Percentiles rank a stretch among this genome's conserved stretches.
These are phyloP conservation scores for Gorsachius goisagi DNA, from an alignment of 2,113 vertebrate species.

Conservation along the genomic window DNA sequence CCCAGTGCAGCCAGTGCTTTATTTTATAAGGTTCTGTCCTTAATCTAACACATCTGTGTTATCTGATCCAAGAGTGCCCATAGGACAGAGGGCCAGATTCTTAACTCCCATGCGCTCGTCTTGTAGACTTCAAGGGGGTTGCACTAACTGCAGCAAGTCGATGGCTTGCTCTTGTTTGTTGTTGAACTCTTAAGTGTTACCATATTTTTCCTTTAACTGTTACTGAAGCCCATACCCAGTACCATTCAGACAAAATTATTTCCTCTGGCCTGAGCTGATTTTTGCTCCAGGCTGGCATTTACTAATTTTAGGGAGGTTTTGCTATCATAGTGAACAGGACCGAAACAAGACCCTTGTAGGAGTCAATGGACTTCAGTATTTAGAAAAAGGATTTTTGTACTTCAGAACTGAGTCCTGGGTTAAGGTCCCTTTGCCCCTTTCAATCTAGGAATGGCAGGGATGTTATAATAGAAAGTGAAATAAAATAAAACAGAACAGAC, in stretches of 20 bases:
- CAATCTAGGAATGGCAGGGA: not conserved
- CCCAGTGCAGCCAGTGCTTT: not conserved
- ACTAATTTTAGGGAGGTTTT: slow-evolving; percentile 10
- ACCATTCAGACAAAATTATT: not conserved
- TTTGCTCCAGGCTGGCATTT: slow-evolving; percentile 7
- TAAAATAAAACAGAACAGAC: not conserved
- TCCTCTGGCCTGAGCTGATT: not conserved
- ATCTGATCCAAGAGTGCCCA: slow-evolving; percentile 34
- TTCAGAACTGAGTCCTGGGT: not conserved
- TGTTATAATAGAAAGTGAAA: not conserved
- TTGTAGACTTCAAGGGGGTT: not conserved
- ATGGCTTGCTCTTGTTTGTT: slow-evolving; percentile 19
- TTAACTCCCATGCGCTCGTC: not conserved
- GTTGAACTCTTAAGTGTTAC: slow-evolving; percentile 33
- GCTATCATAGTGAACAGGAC: not conserved
- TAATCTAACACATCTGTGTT: slow-evolving; percentile 61
- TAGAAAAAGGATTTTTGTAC: not conserved
- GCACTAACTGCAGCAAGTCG: not conserved
- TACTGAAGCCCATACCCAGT: not conserved
- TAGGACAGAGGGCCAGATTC: slow-evolving; percentile 14
- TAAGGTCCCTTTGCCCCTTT: not conserved
- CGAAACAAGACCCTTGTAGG: not conserved
- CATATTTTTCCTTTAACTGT: slow-evolving; percentile 23
- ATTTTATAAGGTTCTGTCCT: slow-evolving; percentile 20
- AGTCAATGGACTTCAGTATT: not conserved